A percentile compares a stretch with the other conserved stretches of the same genome.
Evolutionary conservation across 2,113 vertebrate genomes (phyloP).

Genomic region (Prietella phreatophila): DNA sequence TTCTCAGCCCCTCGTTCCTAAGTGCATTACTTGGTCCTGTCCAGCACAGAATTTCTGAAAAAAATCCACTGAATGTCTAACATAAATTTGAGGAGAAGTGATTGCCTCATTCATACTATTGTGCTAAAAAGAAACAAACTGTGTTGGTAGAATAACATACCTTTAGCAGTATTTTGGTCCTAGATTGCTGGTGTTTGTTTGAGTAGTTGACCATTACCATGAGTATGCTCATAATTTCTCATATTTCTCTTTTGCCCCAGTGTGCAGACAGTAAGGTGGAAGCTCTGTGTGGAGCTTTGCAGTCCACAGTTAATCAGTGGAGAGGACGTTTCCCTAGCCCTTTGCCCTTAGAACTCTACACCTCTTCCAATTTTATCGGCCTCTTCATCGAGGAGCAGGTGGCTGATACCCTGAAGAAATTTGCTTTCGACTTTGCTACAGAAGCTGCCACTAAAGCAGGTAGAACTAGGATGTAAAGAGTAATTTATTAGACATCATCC

Average conservation of each 20-base stretch:
- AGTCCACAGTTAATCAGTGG: conserved; percentile 85
- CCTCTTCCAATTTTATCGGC: conserved; percentile 92
- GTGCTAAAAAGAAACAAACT: not conserved
- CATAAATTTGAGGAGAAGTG: not conserved
- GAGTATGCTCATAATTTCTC: not conserved
- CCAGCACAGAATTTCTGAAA: not conserved
- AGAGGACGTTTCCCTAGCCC: conserved; percentile 84
- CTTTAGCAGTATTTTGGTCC: not conserved
- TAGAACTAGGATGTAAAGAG: conserved; percentile 51
- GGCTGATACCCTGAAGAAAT: conserved; percentile 90
- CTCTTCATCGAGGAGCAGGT: conserved; percentile 95
- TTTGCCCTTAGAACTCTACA: conserved; percentile 91
- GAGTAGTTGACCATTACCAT: not conserved
- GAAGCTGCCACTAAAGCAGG: conserved; percentile 90
- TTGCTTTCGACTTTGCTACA: conserved; percentile 87
- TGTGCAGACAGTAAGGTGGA: conserved; percentile 93
- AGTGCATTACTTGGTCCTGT: not conserved
- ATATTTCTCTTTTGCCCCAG: conserved; percentile 65
- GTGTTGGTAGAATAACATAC: not conserved
- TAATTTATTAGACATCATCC: not conserved
- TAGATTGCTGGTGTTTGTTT: not conserved
- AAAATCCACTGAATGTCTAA: not conserved
- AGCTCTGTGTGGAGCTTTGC: conserved; percentile 85
- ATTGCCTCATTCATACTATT: not conserved
- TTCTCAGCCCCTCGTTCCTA: not conserved